Percentiles rank a stretch among this genome's conserved stretches.
Evolutionary conservation across 2,113 vertebrate species (phyloP).

Genomic region (Phylloscopus trochilus): DNA sequence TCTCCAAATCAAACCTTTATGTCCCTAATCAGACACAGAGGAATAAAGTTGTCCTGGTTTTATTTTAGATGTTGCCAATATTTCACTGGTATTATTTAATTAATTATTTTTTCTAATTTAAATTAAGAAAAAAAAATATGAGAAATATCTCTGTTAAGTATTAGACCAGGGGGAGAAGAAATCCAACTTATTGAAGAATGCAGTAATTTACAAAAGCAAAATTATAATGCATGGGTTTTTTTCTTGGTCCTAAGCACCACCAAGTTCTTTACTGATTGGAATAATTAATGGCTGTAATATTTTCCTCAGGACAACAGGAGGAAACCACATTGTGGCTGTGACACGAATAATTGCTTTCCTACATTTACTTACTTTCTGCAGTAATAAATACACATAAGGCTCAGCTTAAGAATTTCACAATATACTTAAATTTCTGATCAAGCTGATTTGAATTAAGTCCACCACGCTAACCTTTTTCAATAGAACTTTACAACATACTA

Average conservation of each 20-base stretch:
- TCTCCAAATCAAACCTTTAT: background rate
- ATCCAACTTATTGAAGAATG: background rate
- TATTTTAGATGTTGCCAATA: background rate
- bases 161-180: background rate
- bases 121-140: background rate
- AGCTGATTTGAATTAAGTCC: slow-evolving; percentile 49
- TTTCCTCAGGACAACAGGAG: background rate
- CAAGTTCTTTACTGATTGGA: background rate
- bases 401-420: slow-evolving; percentile 36
- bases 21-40: background rate
- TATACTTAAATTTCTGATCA: slow-evolving; percentile 42
- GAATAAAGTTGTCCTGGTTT: background rate
- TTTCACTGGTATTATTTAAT: background rate
- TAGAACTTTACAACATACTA: slow-evolving; percentile 45
- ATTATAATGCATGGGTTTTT: background rate
- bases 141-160: background rate
- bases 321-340: background rate
- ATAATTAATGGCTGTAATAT: background rate
- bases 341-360: background rate
- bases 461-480: slow-evolving; percentile 30
- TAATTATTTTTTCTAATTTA: background rate
- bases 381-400: background rate
- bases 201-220: background rate
- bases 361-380: slow-evolving; percentile 30
- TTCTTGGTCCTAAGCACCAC: background rate